A percentile compares a stretch with the other conserved stretches of the same genome.
These are phyloP conservation scores for Macropus fuliginosus DNA, from an alignment of 2,797 vertebrate species.

Conservation along the genomic window DNA sequence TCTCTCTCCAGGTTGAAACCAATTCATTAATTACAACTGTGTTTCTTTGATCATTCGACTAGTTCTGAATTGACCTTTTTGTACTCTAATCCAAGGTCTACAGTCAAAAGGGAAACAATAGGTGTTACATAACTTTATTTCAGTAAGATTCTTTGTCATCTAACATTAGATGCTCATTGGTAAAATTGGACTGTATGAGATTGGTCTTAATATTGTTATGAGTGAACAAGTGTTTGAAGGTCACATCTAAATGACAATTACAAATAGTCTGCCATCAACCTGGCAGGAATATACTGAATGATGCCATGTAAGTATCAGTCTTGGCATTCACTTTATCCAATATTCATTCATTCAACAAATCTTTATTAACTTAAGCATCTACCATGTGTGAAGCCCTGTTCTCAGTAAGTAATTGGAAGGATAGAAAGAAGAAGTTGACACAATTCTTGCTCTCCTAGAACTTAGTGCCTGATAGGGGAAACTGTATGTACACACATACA, in stretches of 20 bases:
- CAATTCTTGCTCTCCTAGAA: neutral
- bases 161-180: neutral
- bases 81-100: neutral
- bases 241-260: conserved; percentile 32
- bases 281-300: neutral
- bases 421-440: neutral
- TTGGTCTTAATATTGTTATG: conserved; percentile 36
- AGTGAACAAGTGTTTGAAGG: conserved; percentile 22
- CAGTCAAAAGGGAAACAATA: neutral
- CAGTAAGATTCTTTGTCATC: conserved; percentile 13
- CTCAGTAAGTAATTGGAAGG: neutral
- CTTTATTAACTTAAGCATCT: neutral
- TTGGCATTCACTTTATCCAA: conserved; percentile 29
- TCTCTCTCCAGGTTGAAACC: neutral
- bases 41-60: neutral
- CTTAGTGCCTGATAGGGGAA: neutral
- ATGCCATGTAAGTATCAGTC: neutral
- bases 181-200: conserved; percentile 35
- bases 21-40: neutral
- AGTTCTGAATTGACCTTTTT: neutral
- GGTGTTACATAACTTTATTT: neutral
- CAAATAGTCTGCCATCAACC: neutral
- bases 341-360: neutral
- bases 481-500: neutral
- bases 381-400: neutral